These are phyloP conservation scores for Chironomus tepperi DNA, from an alignment of 1,140 invertebrate species.

Conservation along the genomic window DNA sequence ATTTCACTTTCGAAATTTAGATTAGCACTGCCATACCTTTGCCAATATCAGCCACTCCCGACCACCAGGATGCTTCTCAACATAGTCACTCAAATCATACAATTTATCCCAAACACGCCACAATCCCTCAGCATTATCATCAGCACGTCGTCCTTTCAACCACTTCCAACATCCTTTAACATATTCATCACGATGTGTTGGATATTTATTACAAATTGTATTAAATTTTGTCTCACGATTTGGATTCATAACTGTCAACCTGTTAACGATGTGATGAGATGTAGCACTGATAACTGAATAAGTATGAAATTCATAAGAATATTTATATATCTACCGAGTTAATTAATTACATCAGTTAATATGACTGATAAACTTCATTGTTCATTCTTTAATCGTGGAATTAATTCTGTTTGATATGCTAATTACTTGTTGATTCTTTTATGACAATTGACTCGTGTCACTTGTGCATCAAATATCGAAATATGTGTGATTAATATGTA, in stretches of 20 bases:
- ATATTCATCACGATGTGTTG: not conserved
- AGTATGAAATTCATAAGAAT: too few species aligned
- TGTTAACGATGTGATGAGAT: slow-evolving; percentile 32
- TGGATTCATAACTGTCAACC: slow-evolving; percentile 49
- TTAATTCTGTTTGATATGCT: too few species aligned
- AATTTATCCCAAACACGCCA: slow-evolving; percentile 70
- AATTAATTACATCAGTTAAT: too few species aligned
- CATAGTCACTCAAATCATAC: slow-evolving; percentile 63
- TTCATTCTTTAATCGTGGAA: too few species aligned
- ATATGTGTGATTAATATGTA: too few species aligned
- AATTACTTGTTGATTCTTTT: too few species aligned
- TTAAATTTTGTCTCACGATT: not conserved
- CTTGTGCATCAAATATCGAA: too few species aligned
- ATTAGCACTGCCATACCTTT: slow-evolving; percentile 50
- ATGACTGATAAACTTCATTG: too few species aligned
- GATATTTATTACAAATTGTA: slow-evolving; percentile 3
- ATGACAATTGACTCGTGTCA: too few species aligned
- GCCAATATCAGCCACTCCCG: slow-evolving; percentile 61
- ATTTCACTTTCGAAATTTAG: not conserved
- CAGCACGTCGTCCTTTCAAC: slow-evolving; percentile 55
- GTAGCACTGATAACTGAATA: too few species aligned
- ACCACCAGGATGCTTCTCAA: slow-evolving; percentile 68
- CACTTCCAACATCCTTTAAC: slow-evolving; percentile 34
- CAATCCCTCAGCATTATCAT: slow-evolving; percentile 66
- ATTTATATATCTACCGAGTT: too few species aligned